A percentile compares a stretch with the other conserved stretches of the same genome.
Conservation (phyloP, 64 coral and sea anemone species). For the Pocillopora verrucosa region DNA sequence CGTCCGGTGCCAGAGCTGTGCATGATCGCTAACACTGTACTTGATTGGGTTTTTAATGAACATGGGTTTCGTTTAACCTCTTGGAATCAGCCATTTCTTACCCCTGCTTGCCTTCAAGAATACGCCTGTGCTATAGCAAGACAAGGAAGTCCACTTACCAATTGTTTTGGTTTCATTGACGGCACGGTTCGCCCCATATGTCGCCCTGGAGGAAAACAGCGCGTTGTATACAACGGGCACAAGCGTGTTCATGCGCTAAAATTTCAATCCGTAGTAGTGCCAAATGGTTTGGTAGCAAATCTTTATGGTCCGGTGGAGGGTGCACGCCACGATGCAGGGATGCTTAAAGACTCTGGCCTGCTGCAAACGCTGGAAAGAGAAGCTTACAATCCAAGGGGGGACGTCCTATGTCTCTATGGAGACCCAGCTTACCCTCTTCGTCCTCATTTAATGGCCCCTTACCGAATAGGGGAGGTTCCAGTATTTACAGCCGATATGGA, state of each 20-base stretch:
- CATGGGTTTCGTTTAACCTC: no score
- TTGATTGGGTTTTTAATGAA: neutral
- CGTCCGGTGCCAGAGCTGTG: neutral
- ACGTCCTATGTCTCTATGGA: constrained; percentile 14
- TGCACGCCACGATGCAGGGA: constrained; percentile 1
- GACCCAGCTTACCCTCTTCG: constrained; percentile 7
- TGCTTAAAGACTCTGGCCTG: constrained; percentile 2
- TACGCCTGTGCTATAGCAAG: neutral
- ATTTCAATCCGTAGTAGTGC: constrained; percentile 16
- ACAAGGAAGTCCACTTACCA: neutral
- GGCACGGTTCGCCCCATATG: constrained; percentile 7
- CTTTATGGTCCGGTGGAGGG: constrained; percentile 27
- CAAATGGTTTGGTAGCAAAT: constrained; percentile 10
- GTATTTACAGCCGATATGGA: neutral
- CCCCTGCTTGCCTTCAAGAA: neutral
- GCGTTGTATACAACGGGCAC: no score
- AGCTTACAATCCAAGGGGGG: constrained; percentile 1
- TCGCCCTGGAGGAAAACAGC: neutral
- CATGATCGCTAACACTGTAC: constrained; percentile 6
- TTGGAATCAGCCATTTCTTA: neutral
- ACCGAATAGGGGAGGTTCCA: neutral
- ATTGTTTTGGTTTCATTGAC: constrained; percentile 22
- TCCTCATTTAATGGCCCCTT: neutral
- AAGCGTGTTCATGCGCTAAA: constrained; percentile 1
- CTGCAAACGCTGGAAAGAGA: neutral